Evolutionary conservation across 2,113 vertebrate species (phyloP).

Genomic region (Malurus elegans): DNA sequence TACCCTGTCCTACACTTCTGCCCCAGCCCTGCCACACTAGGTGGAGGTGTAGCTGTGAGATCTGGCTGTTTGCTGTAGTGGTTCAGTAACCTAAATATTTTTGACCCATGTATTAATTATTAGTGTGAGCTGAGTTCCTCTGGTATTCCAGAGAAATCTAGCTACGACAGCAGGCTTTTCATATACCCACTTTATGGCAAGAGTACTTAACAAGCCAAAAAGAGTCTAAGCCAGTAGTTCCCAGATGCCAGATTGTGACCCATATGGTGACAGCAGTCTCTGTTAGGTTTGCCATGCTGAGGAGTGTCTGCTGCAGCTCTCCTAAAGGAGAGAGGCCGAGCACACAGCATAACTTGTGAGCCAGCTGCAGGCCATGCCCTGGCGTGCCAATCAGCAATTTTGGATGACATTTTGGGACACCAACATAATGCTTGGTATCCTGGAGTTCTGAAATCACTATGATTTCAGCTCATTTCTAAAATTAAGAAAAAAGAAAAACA

Average conservation of each 20-base stretch:
- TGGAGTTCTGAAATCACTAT: neutral
- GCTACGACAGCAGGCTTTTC: neutral
- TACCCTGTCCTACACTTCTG: neutral
- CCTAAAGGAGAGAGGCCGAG: fast-evolving
- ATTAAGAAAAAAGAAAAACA: neutral
- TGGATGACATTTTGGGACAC: neutral
- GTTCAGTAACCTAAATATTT: neutral
- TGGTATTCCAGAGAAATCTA: neutral
- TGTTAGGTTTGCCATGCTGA: neutral
- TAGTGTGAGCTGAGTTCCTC: neutral
- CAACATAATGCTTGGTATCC: neutral
- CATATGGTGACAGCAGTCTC: neutral
- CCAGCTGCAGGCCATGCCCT: neutral
- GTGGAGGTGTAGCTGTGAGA: neutral
- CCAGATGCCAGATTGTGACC: neutral
- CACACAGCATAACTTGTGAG: neutral
- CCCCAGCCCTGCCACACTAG: neutral
- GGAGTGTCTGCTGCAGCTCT: neutral
- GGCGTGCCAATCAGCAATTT: neutral
- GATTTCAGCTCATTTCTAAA: neutral
- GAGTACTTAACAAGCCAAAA: neutral
- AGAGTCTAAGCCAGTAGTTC: neutral
- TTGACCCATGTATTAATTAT: neutral
- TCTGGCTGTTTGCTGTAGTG: neutral
- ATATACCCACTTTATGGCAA: neutral